Conservation (phyloP, 2,113 vertebrate genomes). For the Ramphastos sulfuratus region DNA sequence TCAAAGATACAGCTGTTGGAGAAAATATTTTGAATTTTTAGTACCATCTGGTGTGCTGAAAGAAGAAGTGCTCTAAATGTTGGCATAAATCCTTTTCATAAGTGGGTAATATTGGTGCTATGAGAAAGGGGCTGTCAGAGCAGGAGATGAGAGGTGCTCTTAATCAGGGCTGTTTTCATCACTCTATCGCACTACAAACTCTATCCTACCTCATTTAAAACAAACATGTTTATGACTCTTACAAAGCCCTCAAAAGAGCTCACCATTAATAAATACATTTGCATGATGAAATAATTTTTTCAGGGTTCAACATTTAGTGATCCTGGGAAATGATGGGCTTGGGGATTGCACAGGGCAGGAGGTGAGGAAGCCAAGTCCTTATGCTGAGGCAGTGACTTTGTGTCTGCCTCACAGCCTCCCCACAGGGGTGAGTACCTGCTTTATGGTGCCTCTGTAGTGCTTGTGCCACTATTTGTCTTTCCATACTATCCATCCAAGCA, state of each 20-base stretch:
- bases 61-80: conserved; percentile 65
- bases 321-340: background rate
- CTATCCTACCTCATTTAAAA: conserved; percentile 23
- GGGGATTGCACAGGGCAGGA: background rate
- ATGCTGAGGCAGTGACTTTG: background rate
- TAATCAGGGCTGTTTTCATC: conserved; percentile 63
- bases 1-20: conserved; percentile 83
- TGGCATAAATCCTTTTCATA: conserved; percentile 72
- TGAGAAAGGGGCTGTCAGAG: conserved; percentile 57
- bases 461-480: background rate
- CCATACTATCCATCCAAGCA: background rate
- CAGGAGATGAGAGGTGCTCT: conserved; percentile 44
- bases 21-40: conserved; percentile 80
- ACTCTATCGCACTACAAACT: background rate
- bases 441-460: background rate
- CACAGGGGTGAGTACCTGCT: background rate
- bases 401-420: background rate
- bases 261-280: background rate
- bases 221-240: conserved; percentile 43
- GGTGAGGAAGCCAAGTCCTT: background rate
- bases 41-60: conserved; percentile 83
- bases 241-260: background rate
- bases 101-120: conserved; percentile 71
- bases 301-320: background rate
- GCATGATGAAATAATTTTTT: background rate